Base-by-base conservation (phyloP, 2,888 invertebrate genomes). In the Protophormia terraenovae region DNA sequence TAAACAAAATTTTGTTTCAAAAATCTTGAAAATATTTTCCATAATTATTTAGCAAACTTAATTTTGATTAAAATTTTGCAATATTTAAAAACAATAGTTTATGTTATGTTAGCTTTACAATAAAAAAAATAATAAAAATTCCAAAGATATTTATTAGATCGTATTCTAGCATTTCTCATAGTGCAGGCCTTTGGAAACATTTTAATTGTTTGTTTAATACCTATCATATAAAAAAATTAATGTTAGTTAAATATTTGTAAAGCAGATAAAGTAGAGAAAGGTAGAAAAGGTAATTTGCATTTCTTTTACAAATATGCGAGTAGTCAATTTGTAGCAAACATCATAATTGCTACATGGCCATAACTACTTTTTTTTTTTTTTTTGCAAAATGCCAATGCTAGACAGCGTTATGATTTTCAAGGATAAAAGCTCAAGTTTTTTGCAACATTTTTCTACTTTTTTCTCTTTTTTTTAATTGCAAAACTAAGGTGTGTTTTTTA, bases 401-500 rank as follows among this genome's bases (percentile, higher is more conserved):
- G 55, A 72, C 45, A 64, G 24, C 35, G 19, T 72, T 55, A 58
- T 47, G 72, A 55, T 35, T 66, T 58, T 66, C 47, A 72, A 66
- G 53, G 32, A 72, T 38, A 55, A 58, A 27, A 47, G 22, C 2
- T 35, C 35, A 69, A 45, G 45, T 50, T 29, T 55, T n/a, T n/a
- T n/a, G n/a, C n/a, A n/a, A 45, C 1, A 22, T 55, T 53, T 47
- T 62, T 38, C 19, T 7, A 2, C 47, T 62, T 50, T 14, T 71
- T 60, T 62, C 58, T 62, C 12, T 62, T 72, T 45, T 12, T 3
- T 60, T 71, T 29, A 22, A 53, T 12, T 35, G 55, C 14, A 16
- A 47, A 66, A 73, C 35, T 69, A 69, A 75, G 81, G 76, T 71
- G 76, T 82, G 69, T 69, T 62, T 41, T 27, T 66, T 45, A 45